Evolutionary conservation across 1,140 invertebrate genomes (phyloP).

Genomic region (Gryon sp.): DNA sequence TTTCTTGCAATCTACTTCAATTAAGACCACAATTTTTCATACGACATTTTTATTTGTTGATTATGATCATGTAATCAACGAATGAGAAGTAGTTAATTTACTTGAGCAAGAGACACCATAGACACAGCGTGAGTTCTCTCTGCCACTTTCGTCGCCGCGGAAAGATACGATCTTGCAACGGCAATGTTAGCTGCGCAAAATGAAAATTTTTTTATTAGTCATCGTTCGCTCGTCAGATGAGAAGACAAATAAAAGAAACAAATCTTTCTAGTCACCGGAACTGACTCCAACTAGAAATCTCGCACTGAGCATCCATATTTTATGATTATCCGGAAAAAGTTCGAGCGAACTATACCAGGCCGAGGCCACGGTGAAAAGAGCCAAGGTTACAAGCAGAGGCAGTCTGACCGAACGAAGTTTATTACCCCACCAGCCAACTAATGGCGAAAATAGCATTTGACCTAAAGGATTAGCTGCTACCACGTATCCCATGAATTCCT

Average conservation of each 20-base stretch:
- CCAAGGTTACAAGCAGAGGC: slow-evolving; percentile 86
- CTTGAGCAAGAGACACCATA: slow-evolving; percentile 90
- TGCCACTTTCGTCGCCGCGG: slow-evolving; percentile 88
- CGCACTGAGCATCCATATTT: slow-evolving; percentile 87
- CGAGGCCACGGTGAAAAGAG: slow-evolving; percentile 88
- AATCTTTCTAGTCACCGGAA: slow-evolving; percentile 83
- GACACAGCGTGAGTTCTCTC: slow-evolving; percentile 92
- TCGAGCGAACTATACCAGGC: slow-evolving; percentile 89
- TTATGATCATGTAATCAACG: slow-evolving; percentile 44
- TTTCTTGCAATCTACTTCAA: neutral
- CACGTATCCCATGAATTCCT: slow-evolving; percentile 91
- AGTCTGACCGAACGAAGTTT: slow-evolving; percentile 84
- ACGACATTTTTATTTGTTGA: slow-evolving; percentile 35
- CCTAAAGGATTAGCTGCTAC: slow-evolving; percentile 93
- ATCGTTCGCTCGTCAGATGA: slow-evolving; percentile 9
- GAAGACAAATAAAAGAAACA: slow-evolving; percentile 14
- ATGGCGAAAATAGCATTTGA: slow-evolving; percentile 92
- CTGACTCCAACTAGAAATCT: slow-evolving; percentile 92
- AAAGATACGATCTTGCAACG: slow-evolving; percentile 91
- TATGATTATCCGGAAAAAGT: slow-evolving; percentile 75
- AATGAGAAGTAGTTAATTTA: slow-evolving; percentile 66
- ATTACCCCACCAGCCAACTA: slow-evolving; percentile 93
- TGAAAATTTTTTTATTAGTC: slow-evolving; percentile 19
- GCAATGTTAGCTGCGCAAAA: slow-evolving; percentile 88
- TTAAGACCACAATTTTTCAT: slow-evolving; percentile 9